phyloP scores from a whole-genome alignment of 2,888 invertebrate genomes.

The Tuta absoluta region DNA sequence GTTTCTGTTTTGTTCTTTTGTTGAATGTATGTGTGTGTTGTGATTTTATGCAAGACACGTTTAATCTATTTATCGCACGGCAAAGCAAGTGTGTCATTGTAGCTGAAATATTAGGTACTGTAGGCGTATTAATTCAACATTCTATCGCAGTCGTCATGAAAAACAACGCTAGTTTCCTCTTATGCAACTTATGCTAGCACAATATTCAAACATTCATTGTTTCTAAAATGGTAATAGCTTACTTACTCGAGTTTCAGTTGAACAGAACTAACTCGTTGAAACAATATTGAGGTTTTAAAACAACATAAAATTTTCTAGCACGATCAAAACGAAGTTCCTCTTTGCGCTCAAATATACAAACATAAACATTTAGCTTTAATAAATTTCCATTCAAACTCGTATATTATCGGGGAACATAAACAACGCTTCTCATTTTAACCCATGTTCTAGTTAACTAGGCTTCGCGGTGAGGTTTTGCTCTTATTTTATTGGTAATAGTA shows the following conservation, averaged over 20 bases:
- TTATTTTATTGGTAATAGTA: background rate
- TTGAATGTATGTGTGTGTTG: too few relatives aligned
- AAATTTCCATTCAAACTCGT: constrained; percentile 10
- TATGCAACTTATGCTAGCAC: too few relatives aligned
- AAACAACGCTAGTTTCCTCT: too few relatives aligned
- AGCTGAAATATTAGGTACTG: too few relatives aligned
- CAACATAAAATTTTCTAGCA: background rate
- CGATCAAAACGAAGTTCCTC: constrained; percentile 1
- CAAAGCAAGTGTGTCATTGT: too few relatives aligned
- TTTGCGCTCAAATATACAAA: constrained; percentile 4
- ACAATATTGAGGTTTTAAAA: constrained; percentile 8
- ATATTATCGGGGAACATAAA: background rate
- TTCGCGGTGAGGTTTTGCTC: background rate
- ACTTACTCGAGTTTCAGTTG: background rate
- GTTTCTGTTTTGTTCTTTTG: too few relatives aligned
- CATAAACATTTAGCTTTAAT: constrained; percentile 7
- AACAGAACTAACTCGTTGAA: constrained; percentile 3
- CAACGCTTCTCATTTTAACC: background rate
- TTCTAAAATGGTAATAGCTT: too few relatives aligned
- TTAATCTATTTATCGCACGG: too few relatives aligned
- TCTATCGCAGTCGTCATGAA: too few relatives aligned
- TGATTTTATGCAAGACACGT: too few relatives aligned
- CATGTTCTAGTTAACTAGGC: background rate
- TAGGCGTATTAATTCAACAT: too few relatives aligned
- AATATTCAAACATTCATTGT: background rate